Percentiles rank a stretch among this genome's conserved stretches.
phyloP scores from a whole-genome alignment of 2,113 vertebrate genomes.

The Podarcis cretensis region DNA sequence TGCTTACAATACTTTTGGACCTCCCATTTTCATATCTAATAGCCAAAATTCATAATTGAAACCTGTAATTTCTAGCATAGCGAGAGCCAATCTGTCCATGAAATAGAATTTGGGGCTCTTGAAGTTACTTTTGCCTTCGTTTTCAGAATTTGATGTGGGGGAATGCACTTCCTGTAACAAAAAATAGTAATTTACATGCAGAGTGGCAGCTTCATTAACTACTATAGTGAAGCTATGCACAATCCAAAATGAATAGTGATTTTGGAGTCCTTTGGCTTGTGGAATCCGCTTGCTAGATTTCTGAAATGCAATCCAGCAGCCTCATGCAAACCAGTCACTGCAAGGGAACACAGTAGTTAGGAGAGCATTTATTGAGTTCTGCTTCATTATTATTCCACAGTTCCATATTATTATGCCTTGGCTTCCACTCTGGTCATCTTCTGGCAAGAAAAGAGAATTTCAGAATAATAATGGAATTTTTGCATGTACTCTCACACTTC shows the following conservation, averaged over 20 bases:
- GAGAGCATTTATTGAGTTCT: neutral
- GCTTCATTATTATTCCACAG: neutral
- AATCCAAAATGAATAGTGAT: too few relatives aligned
- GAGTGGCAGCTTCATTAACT: too few relatives aligned
- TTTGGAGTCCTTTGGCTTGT: too few relatives aligned
- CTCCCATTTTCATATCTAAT: too few relatives aligned
- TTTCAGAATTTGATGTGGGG: neutral
- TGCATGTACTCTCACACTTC: neutral
- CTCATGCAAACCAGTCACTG: neutral
- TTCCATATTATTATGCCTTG: neutral
- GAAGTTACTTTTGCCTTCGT: too few relatives aligned
- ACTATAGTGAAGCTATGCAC: too few relatives aligned
- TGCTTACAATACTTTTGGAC: too few relatives aligned
- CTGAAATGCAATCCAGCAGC: neutral
- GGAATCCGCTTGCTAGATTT: neutral
- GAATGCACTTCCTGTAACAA: neutral
- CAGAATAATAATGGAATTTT: neutral
- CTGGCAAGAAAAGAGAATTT: neutral
- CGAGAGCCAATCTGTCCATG: too few relatives aligned
- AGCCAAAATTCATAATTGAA: too few relatives aligned
- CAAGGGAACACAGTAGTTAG: neutral
- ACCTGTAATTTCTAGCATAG: too few relatives aligned
- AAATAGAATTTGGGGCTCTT: too few relatives aligned
- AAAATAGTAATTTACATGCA: neutral
- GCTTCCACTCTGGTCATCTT: neutral